Conservation (phyloP, 2,797 vertebrate genomes). For the Semotilus atromaculatus region DNA sequence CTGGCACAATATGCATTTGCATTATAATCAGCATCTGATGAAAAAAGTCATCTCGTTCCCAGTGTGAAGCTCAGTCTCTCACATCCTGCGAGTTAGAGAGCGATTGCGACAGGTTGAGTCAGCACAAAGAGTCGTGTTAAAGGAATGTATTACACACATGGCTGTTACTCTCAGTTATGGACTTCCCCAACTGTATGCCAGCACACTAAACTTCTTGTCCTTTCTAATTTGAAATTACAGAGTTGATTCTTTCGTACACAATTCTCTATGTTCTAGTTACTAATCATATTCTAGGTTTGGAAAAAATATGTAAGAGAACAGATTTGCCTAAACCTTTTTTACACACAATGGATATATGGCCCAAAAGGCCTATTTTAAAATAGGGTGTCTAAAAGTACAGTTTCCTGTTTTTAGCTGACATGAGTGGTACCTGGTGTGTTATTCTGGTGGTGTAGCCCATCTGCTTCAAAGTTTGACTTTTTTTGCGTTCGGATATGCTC, state of each 20-base stretch:
- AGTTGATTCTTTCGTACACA: background rate
- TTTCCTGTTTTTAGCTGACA: background rate
- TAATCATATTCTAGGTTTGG: background rate
- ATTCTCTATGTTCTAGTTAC: background rate
- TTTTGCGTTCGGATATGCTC: background rate
- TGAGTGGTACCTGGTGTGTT: background rate
- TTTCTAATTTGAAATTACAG: background rate
- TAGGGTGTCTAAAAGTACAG: background rate
- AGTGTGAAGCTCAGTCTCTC: background rate
- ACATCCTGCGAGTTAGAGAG: conserved; percentile 33
- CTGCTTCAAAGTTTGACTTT: background rate
- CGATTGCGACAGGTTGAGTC: conserved; percentile 44
- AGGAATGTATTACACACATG: conserved; percentile 49
- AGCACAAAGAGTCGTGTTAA: conserved; percentile 36
- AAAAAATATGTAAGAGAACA: background rate
- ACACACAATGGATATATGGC: background rate
- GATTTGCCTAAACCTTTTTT: background rate
- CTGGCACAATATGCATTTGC: background rate
- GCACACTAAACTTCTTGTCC: background rate
- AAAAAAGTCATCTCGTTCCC: background rate
- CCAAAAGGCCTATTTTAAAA: background rate
- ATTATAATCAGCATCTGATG: conserved; percentile 31
- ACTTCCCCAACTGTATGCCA: conserved; percentile 44
- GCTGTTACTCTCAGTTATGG: conserved; percentile 23
- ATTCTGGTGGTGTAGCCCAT: background rate